Evolutionary conservation across 2,888 invertebrate genomes (phyloP), one percentile per base, ranked within the genome.

Genomic region (Thera britannica): DNA sequence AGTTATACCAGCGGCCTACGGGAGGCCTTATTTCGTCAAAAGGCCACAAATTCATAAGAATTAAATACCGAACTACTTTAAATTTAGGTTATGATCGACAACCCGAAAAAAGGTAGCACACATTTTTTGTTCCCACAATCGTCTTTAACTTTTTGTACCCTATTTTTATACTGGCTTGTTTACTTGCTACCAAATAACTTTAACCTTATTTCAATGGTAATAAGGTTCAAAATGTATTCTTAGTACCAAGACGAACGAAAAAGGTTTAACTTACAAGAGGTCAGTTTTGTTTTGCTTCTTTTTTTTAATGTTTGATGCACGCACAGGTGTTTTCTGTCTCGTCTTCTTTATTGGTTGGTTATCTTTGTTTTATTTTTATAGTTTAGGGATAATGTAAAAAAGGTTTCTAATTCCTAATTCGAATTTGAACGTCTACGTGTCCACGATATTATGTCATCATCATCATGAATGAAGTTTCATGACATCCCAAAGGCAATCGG

Each of bases 121-220:
- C 72, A 75, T 80, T 84, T 84, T 87, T 87, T 87, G 81, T 82
- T 83, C 79, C 72, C 83, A 83, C 80, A 77, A 84, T 83, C 76
- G 83, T 83, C 85, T 81, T 75, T 58, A 68, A 67, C 75, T 83
- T 83, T 84, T 80, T 66, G 72, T 71, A 62, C 70, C 71, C 52
- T 51, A 56, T 78, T 76, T 67, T 64, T 65, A 73, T 77, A 77
- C 75, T 72, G 74, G 67, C 63, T 35, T 48, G 41, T 48, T 54
- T 49, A 12, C 48, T 5, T 2, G 6, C 6, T 5, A 9, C 44
- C 4, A n/a, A 49, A 44, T 6, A 61, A 41, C 52, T 44, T 54
- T 2, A 51, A 65, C 69, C 36, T 68, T 72, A 63, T 35, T 0
- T 0, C 0, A 0, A 7, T 34, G 3, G 0, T 0, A 0, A 8